Percentiles rank a stretch among this genome's conserved stretches.
Evolutionary conservation across 2,113 vertebrate genomes (phyloP).

Genomic region (Oryzias celebensis): DNA sequence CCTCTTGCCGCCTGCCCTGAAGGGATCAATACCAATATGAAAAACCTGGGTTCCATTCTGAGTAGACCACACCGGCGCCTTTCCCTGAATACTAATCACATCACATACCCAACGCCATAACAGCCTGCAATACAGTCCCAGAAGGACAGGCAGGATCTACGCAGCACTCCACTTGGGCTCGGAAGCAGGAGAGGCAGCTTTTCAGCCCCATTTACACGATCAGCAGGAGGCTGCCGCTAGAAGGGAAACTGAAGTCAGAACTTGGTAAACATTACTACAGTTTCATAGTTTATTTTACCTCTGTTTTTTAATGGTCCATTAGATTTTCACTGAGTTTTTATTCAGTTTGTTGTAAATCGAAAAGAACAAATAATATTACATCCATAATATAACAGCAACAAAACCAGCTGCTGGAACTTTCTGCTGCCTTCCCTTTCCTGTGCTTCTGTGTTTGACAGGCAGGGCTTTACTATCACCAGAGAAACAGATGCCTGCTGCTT

Average conservation of each 20-base stretch:
- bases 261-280: conserved; percentile 63
- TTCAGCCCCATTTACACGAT: conserved; percentile 57
- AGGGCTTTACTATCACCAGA: too few species aligned
- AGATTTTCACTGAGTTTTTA: conserved; percentile 15
- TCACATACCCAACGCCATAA: conserved; percentile 55
- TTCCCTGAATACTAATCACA: conserved; percentile 79
- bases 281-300: conserved; percentile 41
- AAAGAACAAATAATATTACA: too few species aligned
- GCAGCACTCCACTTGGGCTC: conserved; percentile 63
- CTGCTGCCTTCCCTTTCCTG: too few species aligned
- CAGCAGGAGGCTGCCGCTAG: conserved; percentile 39
- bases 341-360: not conserved
- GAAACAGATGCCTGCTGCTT: too few species aligned
- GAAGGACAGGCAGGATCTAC: conserved; percentile 49
- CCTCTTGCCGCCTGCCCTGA: conserved; percentile 63
- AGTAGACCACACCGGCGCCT: conserved; percentile 66
- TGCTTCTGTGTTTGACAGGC: too few species aligned
- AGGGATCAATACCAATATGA: conserved; percentile 81
- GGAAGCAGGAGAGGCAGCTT: conserved; percentile 51
- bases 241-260: conserved; percentile 39
- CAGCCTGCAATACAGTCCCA: conserved; percentile 58
- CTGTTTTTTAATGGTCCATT: conserved; percentile 32
- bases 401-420: too few species aligned
- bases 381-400: too few species aligned
- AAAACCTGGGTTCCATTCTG: conserved; percentile 79